Evolutionary conservation across 2,113 vertebrate species (phyloP).

Genomic region (Carassius gibelio): DNA sequence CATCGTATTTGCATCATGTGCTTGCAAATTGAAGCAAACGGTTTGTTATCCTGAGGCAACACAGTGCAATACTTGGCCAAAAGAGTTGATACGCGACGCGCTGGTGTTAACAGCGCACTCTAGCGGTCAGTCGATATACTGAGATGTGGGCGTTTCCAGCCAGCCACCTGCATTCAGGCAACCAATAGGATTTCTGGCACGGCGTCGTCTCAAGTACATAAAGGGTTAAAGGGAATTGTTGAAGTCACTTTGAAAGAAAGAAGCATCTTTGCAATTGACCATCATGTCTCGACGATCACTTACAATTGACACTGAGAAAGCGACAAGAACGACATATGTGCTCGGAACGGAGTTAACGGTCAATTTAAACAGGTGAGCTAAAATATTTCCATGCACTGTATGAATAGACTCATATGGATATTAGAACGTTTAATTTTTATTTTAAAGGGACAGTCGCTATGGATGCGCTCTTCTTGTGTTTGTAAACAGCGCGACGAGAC

Average conservation of each 20-base stretch:
- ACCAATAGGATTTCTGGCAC: background rate
- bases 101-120: background rate
- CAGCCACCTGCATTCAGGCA: background rate
- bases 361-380: conserved; percentile 68
- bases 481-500: no score
- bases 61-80: background rate
- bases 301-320: conserved; percentile 58
- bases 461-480: background rate
- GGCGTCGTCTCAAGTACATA: background rate
- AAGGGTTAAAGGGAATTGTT: background rate
- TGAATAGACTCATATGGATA: background rate
- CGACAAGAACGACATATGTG: conserved; percentile 57
- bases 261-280: background rate
- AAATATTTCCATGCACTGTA: background rate
- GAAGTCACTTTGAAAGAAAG: background rate
- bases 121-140: background rate
- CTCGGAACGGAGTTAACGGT: conserved; percentile 65
- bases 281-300: conserved; percentile 68
- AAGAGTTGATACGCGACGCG: background rate
- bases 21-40: background rate
- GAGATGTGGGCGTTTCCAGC: conserved; percentile 1
- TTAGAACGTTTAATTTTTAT: background rate
- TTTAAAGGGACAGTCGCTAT: background rate
- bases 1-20: background rate
- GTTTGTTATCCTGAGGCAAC: background rate